These are phyloP conservation scores for Myodes glareolus DNA, from an alignment of 2,113 vertebrate genomes.

Conservation along the genomic window DNA sequence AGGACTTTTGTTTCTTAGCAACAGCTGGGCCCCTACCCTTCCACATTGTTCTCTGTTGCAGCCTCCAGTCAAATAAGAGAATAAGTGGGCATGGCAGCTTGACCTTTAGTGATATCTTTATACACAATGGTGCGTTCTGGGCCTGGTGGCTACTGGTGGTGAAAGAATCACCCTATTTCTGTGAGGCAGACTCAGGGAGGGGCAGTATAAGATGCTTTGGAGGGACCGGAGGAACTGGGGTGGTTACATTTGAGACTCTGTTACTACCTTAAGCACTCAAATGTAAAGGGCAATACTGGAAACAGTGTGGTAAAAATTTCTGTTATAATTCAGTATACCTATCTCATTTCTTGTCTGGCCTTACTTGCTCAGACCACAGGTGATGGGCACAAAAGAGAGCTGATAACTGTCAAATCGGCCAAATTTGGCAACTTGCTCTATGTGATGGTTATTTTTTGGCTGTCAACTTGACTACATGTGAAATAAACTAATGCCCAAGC, in stretches of 20 bases:
- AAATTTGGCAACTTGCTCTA: conserved; percentile 2
- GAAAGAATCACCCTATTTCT: conserved; percentile 24
- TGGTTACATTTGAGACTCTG: not conserved
- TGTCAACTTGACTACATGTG: not conserved
- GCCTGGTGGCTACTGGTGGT: not conserved
- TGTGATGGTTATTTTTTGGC: not conserved
- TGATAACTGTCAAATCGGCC: not conserved
- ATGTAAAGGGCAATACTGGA: conserved; percentile 1
- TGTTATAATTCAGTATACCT: not conserved
- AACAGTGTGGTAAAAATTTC: not conserved
- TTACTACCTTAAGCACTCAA: conserved; percentile 13
- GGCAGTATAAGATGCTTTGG: not conserved
- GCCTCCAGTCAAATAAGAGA: conserved; percentile 60
- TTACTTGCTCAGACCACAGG: not conserved
- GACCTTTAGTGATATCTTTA: conserved; percentile 5
- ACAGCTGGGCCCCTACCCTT: conserved; percentile 41
- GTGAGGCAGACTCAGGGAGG: not conserved
- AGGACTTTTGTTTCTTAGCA: conserved; percentile 73
- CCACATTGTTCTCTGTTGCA: conserved; percentile 51
- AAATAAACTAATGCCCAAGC: not conserved
- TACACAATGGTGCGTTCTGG: not conserved
- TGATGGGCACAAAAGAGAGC: not conserved
- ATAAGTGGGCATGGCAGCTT: conserved; percentile 11
- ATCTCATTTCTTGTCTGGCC: conserved; percentile 16
- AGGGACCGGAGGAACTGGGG: not conserved